phyloP scores from a whole-genome alignment of 2,888 invertebrate genomes.

The Oligia strigilis region DNA sequence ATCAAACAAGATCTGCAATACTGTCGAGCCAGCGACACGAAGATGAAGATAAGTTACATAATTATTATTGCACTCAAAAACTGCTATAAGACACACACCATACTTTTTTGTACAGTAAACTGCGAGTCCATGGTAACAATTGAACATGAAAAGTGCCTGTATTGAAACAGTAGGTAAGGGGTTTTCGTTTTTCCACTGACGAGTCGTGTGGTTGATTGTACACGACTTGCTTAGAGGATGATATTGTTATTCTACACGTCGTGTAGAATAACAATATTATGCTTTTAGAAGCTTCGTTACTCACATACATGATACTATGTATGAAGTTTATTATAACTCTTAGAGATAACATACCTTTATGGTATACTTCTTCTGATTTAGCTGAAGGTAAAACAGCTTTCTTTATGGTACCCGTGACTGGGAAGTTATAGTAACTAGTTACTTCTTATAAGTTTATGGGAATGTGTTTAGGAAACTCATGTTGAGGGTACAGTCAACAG shows the following conservation, averaged over 20 bases:
- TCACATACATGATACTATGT: not conserved
- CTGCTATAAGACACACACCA: too few relatives aligned
- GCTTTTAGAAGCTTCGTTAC: not conserved
- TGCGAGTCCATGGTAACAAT: not conserved
- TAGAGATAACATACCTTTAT: slow-evolving; percentile 8
- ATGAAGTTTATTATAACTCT: slow-evolving; percentile 10
- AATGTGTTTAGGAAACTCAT: not conserved
- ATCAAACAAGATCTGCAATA: too few relatives aligned
- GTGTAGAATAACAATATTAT: not conserved
- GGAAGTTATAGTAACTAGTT: not conserved
- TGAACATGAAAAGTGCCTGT: not conserved
- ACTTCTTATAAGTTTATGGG: slow-evolving; percentile 13
- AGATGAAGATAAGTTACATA: too few relatives aligned
- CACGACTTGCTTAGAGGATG: too few relatives aligned
- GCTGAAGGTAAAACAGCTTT: not conserved
- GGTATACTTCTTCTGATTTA: slow-evolving; percentile 20
- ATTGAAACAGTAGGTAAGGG: not conserved
- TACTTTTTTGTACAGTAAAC: not conserved
- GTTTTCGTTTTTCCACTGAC: not conserved
- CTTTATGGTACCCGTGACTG: slow-evolving; percentile 24
- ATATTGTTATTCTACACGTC: too few relatives aligned
- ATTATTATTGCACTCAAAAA: too few relatives aligned
- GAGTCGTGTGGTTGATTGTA: not conserved
- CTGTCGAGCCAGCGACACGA: too few relatives aligned
- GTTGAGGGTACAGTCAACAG: not conserved